Percentiles rank a stretch among this genome's conserved stretches.
Evolutionary conservation across 2,888 invertebrate genomes (phyloP).

Genomic region (Chalcis sispes): DNA sequence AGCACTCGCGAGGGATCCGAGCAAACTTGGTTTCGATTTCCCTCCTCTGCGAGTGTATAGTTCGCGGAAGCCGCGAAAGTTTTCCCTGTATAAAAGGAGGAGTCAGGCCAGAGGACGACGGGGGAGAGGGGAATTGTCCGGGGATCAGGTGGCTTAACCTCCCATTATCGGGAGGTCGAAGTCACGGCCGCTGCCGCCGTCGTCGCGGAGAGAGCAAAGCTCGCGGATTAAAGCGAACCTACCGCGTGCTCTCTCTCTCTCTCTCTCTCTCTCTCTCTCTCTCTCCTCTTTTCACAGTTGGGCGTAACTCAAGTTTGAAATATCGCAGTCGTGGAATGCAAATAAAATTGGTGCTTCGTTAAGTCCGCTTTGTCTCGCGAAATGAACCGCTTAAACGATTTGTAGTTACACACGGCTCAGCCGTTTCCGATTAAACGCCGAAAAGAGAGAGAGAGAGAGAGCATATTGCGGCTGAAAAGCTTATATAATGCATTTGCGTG

Average conservation of each 20-base stretch:
- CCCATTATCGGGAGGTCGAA: conserved; percentile 60
- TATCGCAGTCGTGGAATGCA: conserved; percentile 34
- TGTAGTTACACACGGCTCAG: too few relatives aligned
- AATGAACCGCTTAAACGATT: conserved; percentile 37
- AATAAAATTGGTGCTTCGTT: too few relatives aligned
- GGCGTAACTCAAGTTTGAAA: conserved; percentile 30
- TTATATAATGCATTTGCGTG: too few relatives aligned
- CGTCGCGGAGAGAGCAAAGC: conserved; percentile 7
- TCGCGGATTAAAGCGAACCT: conserved; percentile 32
- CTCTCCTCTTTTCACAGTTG: background rate
- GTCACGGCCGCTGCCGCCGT: conserved; percentile 17
- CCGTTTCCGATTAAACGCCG: background rate
- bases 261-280: conserved; percentile 1
- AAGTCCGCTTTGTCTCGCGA: conserved; percentile 38
- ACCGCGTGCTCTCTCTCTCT: background rate
- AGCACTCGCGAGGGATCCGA: conserved; percentile 16
- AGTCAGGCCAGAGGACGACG: background rate
- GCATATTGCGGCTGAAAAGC: background rate
- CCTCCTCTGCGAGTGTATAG: background rate
- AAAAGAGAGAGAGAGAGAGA: too few relatives aligned
- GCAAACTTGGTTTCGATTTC: conserved; percentile 48
- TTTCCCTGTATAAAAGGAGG: background rate
- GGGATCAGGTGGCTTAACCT: conserved; percentile 63
- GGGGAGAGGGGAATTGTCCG: background rate
- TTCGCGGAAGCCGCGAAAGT: conserved; percentile 21